Base-by-base conservation (phyloP, 1,140 invertebrate genomes). In the Drosophila mayri region DNA sequence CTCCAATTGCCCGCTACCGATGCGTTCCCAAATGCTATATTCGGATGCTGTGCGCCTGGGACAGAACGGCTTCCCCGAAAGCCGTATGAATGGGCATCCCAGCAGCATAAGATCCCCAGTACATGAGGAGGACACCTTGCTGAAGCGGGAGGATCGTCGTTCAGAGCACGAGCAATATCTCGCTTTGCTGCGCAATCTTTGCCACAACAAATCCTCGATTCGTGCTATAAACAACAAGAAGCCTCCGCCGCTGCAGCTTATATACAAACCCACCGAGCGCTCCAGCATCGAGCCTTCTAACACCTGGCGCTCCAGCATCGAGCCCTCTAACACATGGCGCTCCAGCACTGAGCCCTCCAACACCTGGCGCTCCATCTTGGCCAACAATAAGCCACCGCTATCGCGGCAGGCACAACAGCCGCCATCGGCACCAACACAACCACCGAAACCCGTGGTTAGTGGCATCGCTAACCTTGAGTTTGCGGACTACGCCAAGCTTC, bases 1-100 rank as follows among this genome's bases (percentile, higher is more conserved):
- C 10, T 37, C 47, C 16, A 47, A 46, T 11, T 20, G 43, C 4
- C 25, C 67, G 25, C 2, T 30, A 18, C 4, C 18, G 0, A 37
- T 70, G 9, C 60, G 68, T 5, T 63, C 63, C 4, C 49, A 59
- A 20, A 9, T 85, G 25, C 44, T 79, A 1, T 87, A 83, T 32
- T 80, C 83, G 1, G 83, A 87, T 38, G 83, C 85, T 4, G 60
- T 87, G 20, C 83, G 83, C 6, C 55, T 62, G 22, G 80, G 80
- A 18, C 65, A 61, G 37, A 88, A 84, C n/a, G 85, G 85, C 3
- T 77, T 52, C 1, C 16, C 9, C 3, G 70, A 83, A 9, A 37
- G 58, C 4, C 32, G 28, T 8, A 22, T 40, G 1, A 78, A 61
- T 35, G 75, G 74, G 0, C 73, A 77, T 41, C 6, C 7, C n/a